These are phyloP conservation scores for Leiothrix lutea DNA, from an alignment of 2,113 vertebrate genomes.

Conservation along the genomic window DNA sequence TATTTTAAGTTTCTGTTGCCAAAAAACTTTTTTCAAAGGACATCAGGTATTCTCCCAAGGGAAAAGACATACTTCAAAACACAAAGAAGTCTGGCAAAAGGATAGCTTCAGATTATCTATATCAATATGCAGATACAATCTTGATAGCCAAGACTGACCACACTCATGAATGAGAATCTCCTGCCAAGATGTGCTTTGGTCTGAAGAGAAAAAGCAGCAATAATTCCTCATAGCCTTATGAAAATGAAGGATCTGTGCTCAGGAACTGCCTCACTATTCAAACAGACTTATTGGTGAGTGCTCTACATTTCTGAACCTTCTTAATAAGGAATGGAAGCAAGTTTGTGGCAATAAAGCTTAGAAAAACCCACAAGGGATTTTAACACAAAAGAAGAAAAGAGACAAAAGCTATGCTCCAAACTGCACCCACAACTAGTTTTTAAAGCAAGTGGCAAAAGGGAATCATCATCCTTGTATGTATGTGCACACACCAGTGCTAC, in stretches of 20 bases:
- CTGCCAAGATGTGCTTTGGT: not conserved
- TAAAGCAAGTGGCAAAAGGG: not conserved
- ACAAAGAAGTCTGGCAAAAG: not conserved
- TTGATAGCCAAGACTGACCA: not conserved
- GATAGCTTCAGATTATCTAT: not conserved
- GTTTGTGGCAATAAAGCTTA: not conserved
- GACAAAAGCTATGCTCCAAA: not conserved
- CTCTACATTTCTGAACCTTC: not conserved
- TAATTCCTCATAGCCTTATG: not conserved
- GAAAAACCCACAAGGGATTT: not conserved
- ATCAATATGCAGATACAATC: accelerated
- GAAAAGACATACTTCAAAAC: not conserved
- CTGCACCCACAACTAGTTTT: not conserved
- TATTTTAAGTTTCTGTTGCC: not conserved
- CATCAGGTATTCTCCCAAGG: not conserved
- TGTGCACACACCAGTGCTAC: not conserved
- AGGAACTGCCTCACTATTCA: not conserved
- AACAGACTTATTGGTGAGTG: not conserved
- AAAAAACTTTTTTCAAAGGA: not conserved
- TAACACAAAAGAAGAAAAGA: not conserved
- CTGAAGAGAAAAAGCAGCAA: not conserved
- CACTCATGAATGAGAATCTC: not conserved
- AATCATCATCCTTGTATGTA: not conserved
- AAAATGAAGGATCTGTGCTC: not conserved
- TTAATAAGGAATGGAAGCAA: not conserved